These are phyloP conservation scores for Sphyrna mokarran DNA, from an alignment of 2,113 vertebrate species.

Conservation along the genomic window DNA sequence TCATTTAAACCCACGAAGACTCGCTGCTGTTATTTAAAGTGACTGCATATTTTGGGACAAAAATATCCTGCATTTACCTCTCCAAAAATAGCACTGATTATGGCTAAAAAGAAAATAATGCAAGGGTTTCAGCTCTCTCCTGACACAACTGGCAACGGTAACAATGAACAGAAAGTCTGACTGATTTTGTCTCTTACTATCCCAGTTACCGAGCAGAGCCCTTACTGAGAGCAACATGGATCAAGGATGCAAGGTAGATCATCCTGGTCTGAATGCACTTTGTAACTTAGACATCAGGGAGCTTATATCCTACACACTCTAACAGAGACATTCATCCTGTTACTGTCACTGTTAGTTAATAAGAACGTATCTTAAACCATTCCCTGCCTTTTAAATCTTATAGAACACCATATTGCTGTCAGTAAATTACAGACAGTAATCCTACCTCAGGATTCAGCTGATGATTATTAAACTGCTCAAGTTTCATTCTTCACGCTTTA, in stretches of 20 bases:
- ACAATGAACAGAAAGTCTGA: not conserved
- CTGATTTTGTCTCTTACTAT: not conserved
- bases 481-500: not conserved
- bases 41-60: no score
- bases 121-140: no score
- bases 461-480: not conserved
- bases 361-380: not conserved
- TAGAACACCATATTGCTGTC: not conserved
- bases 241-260: not conserved
- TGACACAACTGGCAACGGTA: not conserved
- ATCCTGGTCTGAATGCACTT: not conserved
- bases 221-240: not conserved
- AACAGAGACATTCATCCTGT: not conserved
- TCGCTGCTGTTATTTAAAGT: no score
- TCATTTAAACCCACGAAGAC: no score
- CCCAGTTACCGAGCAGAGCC: not conserved
- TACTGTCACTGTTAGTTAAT: not conserved
- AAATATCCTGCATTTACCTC: no score
- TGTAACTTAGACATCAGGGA: not conserved
- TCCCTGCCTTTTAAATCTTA: not conserved
- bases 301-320: not conserved
- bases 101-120: no score
- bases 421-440: slow-evolving; percentile 3
- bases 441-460: not conserved
- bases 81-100: no score